Evolutionary conservation across 2,113 vertebrate genomes (phyloP), one percentile per base, ranked within the genome.

Genomic region (Tor tambroides): DNA sequence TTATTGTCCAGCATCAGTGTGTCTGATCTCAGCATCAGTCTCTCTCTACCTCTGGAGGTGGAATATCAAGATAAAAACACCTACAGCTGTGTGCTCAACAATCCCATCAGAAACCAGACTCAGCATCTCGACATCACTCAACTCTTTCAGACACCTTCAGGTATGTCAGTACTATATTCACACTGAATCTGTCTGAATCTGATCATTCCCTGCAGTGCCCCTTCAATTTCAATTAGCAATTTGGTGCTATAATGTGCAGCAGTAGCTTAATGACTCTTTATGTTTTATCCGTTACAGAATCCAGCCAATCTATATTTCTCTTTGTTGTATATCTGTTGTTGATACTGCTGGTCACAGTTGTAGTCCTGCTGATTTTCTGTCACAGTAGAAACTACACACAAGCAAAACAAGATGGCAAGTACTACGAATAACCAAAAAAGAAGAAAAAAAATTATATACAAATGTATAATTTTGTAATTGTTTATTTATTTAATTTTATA

Each of bases 1-100:
- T n/a, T n/a, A 74, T 74, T 74, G 71, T 74, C 71, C 71, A 43
- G 32, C 71, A 74, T 74, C 61, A n/a, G n/a, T n/a, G n/a, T n/a
- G n/a, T n/a, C n/a, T n/a, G n/a, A n/a, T n/a, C n/a, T n/a, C n/a
- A n/a, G n/a, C n/a, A n/a, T n/a, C n/a, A n/a, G n/a, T n/a, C n/a
- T n/a, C n/a, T n/a, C n/a, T n/a, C n/a, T n/a, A 43, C 35, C 71
- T 75, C 71, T 74, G 35, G 71, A 74, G 35, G 38, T 74, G n/a
- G n/a, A n/a, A 23, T 67, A 30, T 67, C 63, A 17, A 14, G 63
- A 67, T 7, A 7, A 67, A 49, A 49, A 49, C 46, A 49, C 26
- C 12, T 67, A 67, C 63, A 67, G 63, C 14, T 67, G 63, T 67
- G 63, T 67, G 14, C 0, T 67, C 0, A 43, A 46, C 38, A 43